Conservation (phyloP, 2,888 invertebrate species). For the Ectobius pallidus region DNA sequence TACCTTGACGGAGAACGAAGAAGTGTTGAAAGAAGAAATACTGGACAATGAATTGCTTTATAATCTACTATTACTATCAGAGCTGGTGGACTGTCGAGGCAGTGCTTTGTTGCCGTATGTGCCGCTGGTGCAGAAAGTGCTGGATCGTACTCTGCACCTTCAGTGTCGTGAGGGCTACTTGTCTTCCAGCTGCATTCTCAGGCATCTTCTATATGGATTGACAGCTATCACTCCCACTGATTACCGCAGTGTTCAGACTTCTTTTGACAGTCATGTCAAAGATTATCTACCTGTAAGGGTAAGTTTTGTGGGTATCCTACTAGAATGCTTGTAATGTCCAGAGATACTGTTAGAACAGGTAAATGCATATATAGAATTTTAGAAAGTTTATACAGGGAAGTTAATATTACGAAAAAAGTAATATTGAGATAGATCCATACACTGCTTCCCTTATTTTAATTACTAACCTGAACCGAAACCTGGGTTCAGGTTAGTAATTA, state of each 20-base stretch:
- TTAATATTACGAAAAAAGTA: too few relatives aligned
- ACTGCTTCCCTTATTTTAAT: too few relatives aligned
- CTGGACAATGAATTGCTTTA: constrained; percentile 80
- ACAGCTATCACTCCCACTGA: constrained; percentile 67
- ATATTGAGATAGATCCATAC: too few relatives aligned
- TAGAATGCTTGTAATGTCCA: constrained; percentile 4
- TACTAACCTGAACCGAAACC: too few relatives aligned
- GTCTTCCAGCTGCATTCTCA: constrained; percentile 66
- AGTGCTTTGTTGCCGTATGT: constrained; percentile 68
- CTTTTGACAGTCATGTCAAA: constrained; percentile 67
- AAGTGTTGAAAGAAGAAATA: constrained; percentile 73
- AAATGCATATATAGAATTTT: too few relatives aligned
- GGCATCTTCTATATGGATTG: constrained; percentile 62
- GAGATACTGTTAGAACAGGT: not conserved
- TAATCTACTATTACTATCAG: constrained; percentile 74
- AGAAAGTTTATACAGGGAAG: too few relatives aligned
- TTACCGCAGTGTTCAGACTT: constrained; percentile 64
- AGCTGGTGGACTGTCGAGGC: constrained; percentile 72
- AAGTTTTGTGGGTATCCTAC: constrained; percentile 40
- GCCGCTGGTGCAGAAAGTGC: constrained; percentile 66
- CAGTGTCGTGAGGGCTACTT: constrained; percentile 70
- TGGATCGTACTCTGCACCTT: constrained; percentile 73
- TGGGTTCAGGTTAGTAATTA: too few relatives aligned
- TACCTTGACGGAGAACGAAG: constrained; percentile 67
- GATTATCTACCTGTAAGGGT: constrained; percentile 73